Evolutionary conservation across 2,888 invertebrate species (phyloP).

Genomic region (Drosophila hawaiiensis): DNA sequence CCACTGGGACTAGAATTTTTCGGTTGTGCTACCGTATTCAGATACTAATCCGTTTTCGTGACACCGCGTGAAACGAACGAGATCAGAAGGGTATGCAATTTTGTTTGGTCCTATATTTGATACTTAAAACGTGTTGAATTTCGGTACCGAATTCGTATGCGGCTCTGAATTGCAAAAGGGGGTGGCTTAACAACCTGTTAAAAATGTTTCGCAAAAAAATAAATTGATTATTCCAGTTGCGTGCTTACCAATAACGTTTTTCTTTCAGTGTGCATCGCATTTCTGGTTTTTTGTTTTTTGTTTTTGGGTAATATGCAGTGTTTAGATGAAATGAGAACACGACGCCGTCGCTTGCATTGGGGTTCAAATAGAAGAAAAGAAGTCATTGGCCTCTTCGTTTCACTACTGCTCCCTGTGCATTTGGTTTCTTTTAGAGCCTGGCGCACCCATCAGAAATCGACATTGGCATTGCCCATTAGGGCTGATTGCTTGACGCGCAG

Average conservation of each 20-base stretch:
- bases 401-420: neutral
- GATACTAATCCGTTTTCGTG: neutral
- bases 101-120: neutral
- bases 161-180: neutral
- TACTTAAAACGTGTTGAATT: neutral
- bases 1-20: neutral
- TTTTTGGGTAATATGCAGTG: conserved; percentile 28
- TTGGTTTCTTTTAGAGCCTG: conserved; percentile 16
- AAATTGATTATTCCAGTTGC: neutral
- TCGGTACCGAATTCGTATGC: neutral
- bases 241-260: neutral
- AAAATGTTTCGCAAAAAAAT: neutral
- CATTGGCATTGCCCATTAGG: conserved; percentile 58
- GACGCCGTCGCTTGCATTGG: conserved; percentile 10
- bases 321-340: conserved; percentile 35
- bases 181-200: neutral
- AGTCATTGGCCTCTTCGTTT: conserved; percentile 72
- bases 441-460: conserved; percentile 36
- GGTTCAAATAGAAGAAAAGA: conserved; percentile 13
- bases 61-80: neutral
- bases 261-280: neutral
- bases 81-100: neutral
- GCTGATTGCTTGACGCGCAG: conserved; percentile 54
- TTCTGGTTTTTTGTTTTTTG: neutral
- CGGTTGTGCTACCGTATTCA: neutral